phyloP scores from a whole-genome alignment of 1,140 invertebrate genomes.

The Tigriopus japonicus region DNA sequence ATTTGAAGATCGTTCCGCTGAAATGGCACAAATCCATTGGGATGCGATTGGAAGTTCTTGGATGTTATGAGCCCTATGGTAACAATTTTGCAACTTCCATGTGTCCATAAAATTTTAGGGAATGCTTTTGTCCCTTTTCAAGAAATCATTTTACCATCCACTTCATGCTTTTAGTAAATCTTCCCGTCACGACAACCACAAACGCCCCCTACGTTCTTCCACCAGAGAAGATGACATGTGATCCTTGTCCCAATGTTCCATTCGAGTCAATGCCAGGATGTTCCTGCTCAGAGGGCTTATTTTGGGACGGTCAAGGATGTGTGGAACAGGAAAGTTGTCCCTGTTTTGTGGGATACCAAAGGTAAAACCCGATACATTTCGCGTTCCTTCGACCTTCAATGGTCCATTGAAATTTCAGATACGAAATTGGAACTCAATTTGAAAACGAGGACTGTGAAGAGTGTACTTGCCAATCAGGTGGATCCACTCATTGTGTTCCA shows the following conservation, averaged over 20 bases:
- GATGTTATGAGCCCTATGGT: not conserved
- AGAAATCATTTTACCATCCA: no score
- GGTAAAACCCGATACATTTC: no score
- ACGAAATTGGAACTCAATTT: not conserved
- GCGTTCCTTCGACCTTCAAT: no score
- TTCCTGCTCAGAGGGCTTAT: not conserved
- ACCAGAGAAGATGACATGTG: no score
- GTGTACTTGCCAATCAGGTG: not conserved
- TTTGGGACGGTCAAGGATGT: not conserved
- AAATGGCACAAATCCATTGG: not conserved
- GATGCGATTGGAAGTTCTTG: not conserved
- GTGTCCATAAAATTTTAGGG: no score
- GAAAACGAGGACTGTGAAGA: not conserved
- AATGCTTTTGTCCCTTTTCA: no score
- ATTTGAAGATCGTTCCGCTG: not conserved
- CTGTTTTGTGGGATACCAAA: not conserved
- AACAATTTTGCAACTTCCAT: not conserved
- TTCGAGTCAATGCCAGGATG: no score
- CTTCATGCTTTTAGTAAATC: no score
- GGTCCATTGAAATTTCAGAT: not conserved
- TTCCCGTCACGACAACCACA: no score
- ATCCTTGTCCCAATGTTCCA: conserved; percentile 5
- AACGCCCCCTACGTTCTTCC: no score
- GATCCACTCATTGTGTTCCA: not conserved
- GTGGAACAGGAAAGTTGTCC: not conserved